Evolutionary conservation across 2,888 invertebrate species (phyloP).

Genomic region (Zaprionus obscuricornis): DNA sequence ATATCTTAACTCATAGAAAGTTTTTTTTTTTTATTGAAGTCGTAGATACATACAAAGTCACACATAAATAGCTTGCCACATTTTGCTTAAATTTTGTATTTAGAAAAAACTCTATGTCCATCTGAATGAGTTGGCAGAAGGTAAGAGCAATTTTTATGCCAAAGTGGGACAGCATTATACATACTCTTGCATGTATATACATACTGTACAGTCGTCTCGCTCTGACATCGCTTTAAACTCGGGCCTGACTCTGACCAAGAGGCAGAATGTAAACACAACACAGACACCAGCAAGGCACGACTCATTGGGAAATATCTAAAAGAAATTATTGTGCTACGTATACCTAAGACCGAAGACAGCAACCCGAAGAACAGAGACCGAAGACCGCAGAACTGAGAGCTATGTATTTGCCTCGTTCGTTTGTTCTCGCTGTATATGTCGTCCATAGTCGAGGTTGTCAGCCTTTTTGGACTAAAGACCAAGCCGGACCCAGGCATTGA

Average conservation of each 20-base stretch:
- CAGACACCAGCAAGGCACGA: slow-evolving; percentile 52
- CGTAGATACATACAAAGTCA: slow-evolving; percentile 12
- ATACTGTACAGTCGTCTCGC: slow-evolving; percentile 27
- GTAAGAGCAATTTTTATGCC: neutral
- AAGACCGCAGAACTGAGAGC: slow-evolving; percentile 30
- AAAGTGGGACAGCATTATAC: slow-evolving; percentile 17
- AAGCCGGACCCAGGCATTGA: slow-evolving; percentile 56
- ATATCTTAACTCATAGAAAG: too few species aligned
- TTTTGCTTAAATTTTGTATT: slow-evolving; percentile 44
- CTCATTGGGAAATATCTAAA: slow-evolving; percentile 75
- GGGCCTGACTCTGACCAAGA: slow-evolving; percentile 46
- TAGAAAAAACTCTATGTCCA: slow-evolving; percentile 64
- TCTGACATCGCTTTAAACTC: slow-evolving; percentile 60
- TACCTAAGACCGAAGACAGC: slow-evolving; percentile 12
- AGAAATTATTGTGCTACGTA: slow-evolving; percentile 52
- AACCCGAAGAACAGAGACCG: slow-evolving; percentile 4
- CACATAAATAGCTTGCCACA: slow-evolving; percentile 30
- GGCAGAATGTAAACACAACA: slow-evolving; percentile 15
- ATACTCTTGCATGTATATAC: too few species aligned
- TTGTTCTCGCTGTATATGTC: slow-evolving; percentile 46
- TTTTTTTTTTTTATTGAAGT: slow-evolving; percentile 47
- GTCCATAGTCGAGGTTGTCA: slow-evolving; percentile 70
- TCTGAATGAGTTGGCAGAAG: slow-evolving; percentile 37
- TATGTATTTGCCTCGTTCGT: slow-evolving; percentile 48
- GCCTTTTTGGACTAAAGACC: slow-evolving; percentile 68